Conservation (phyloP, 1,140 invertebrate species). For the Acyrthosiphon pisum region DNA sequence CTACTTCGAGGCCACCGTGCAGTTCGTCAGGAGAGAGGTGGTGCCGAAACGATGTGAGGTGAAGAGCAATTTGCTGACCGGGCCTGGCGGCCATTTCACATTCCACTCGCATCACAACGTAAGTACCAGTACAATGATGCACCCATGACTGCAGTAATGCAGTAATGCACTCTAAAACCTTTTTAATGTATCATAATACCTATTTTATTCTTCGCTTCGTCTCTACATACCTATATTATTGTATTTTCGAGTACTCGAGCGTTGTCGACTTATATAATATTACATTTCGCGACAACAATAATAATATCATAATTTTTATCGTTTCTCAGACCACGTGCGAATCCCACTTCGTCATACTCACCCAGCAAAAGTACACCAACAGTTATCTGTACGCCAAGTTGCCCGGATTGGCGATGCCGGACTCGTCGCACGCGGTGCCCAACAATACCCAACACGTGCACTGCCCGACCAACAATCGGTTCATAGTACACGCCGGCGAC, state of each 20-base stretch:
- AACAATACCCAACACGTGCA: constrained; percentile 60
- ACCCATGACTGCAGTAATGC: not conserved
- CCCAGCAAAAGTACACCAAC: constrained; percentile 58
- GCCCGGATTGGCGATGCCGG: constrained; percentile 69
- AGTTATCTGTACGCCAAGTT: constrained; percentile 76
- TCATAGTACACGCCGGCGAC: constrained; percentile 75
- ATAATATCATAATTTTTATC: not conserved
- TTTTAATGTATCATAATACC: not conserved
- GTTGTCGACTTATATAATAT: not conserved
- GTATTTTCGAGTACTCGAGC: too few species aligned
- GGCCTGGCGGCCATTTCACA: constrained; percentile 78
- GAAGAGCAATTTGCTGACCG: constrained; percentile 69
- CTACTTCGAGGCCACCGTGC: constrained; percentile 83
- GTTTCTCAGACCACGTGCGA: constrained; percentile 23
- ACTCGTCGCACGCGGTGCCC: constrained; percentile 55
- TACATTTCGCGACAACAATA: not conserved
- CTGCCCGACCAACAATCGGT: constrained; percentile 75
- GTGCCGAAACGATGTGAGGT: constrained; percentile 67
- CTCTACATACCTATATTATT: too few species aligned
- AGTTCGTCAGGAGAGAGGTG: constrained; percentile 75
- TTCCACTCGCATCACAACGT: constrained; percentile 68
- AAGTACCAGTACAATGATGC: not conserved
- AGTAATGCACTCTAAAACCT: not conserved
- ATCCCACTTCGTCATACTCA: constrained; percentile 52
- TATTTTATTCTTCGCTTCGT: too few species aligned